Evolutionary conservation across 1,140 invertebrate genomes (phyloP).

Genomic region (Teleogryllus occipitalis): DNA sequence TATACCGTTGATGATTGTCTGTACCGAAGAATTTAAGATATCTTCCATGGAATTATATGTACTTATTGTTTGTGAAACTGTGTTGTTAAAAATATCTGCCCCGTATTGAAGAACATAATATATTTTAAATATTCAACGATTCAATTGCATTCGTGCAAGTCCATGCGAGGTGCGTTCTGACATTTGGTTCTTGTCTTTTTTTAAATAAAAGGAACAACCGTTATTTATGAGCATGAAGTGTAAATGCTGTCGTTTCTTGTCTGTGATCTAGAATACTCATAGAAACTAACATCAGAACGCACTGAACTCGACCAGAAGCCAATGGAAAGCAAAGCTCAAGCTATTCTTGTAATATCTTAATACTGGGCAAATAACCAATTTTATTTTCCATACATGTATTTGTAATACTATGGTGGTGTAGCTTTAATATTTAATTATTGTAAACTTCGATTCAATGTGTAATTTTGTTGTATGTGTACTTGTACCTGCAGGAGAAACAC

Average conservation of each 20-base stretch:
- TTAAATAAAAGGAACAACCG: not conserved
- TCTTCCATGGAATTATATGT: constrained; percentile 5
- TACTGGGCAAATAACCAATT: not conserved
- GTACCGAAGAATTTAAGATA: not conserved
- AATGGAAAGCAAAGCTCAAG: not conserved
- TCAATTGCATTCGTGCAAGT: not conserved
- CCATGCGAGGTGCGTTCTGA: not conserved
- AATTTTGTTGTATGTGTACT: not conserved
- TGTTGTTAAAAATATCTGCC: constrained; percentile 1
- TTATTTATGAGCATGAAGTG: not conserved
- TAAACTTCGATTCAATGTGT: constrained; percentile 1
- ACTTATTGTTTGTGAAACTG: constrained; percentile 1
- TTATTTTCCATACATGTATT: constrained; percentile 6
- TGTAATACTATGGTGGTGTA: not conserved
- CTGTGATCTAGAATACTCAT: constrained; percentile 4
- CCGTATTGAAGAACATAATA: not conserved
- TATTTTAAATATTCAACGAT: not conserved
- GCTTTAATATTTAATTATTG: constrained; percentile 6
- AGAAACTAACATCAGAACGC: not conserved
- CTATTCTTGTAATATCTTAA: not conserved
- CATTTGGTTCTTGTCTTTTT: constrained; percentile 5
- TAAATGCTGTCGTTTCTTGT: not conserved
- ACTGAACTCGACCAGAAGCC: not conserved
- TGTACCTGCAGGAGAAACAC: not conserved
- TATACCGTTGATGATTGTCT: not conserved